Evolutionary conservation across 1,140 invertebrate species (phyloP).

Genomic region (Sycophila sp.): DNA sequence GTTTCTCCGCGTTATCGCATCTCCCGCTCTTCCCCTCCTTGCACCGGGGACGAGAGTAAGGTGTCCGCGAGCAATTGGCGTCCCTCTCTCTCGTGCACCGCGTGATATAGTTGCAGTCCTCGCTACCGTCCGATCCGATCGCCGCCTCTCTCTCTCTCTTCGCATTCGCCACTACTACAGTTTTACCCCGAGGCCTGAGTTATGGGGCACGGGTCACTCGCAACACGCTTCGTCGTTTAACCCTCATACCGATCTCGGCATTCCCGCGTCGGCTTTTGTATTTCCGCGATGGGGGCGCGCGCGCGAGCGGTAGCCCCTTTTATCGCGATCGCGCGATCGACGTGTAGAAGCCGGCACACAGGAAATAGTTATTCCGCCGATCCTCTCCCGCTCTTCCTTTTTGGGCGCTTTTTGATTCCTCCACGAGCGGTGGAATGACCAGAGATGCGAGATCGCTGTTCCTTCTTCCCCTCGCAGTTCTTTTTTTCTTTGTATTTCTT

Average conservation of each 20-base stretch:
- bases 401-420: conserved; percentile 13
- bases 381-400: background rate
- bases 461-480: too few relatives aligned
- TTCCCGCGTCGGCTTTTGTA: conserved; percentile 53
- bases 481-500: background rate
- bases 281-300: conserved; percentile 51
- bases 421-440: background rate
- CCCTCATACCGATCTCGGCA: conserved; percentile 57
- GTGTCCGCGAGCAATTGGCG: conserved; percentile 27
- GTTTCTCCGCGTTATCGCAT: conserved; percentile 13
- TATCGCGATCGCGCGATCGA: conserved; percentile 50
- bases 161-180: background rate
- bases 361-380: conserved; percentile 44
- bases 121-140: conserved; percentile 56
- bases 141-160: conserved; percentile 51
- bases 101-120: conserved; percentile 48
- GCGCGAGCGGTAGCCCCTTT: conserved; percentile 37
- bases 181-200: conserved; percentile 49
- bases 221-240: conserved; percentile 67
- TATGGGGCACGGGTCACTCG: conserved; percentile 61
- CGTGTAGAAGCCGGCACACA: conserved; percentile 42
- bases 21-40: background rate
- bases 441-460: background rate
- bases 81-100: conserved; percentile 12
- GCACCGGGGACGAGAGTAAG: conserved; percentile 19